Evolutionary conservation across 2,888 invertebrate species (phyloP), one percentile per base, ranked within the genome.

Genomic region (Notodonta dromedarius): DNA sequence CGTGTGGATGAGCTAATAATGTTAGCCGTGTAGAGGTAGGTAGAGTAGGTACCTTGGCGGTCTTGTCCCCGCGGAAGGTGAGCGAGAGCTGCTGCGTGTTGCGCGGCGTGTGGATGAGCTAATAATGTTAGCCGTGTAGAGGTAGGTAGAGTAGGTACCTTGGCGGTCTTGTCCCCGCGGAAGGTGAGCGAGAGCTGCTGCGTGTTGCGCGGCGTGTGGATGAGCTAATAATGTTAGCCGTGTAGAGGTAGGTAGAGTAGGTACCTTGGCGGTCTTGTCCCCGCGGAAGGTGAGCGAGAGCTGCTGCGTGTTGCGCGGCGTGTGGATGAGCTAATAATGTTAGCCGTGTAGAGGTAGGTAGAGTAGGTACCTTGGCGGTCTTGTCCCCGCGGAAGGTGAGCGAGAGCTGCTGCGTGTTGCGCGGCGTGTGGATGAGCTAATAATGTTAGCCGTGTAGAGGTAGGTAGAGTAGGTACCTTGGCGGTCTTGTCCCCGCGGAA

Each of bases 401-500:
- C 74, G 98, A 96, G 0, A 99, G 98, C 0, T 96, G 96, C 67
- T 98, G 98, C 5, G 99, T 99, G 89, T 99, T 99, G 40, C 98
- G 94, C 0, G 99, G 99, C 93, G 99, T 99, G 91, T 99, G 98
- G 46, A 99, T 96, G 77, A 96, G 95, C 80, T 24, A 24, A 24
- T 24, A 24, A 24, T 24, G 4, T 35, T 7, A 35, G 0, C 35
- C 1, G 35, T 35, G 35, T 35, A 11, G 54, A 48, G 51, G 56
- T 56, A n/a, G n/a, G n/a, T n/a, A n/a, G n/a, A n/a, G n/a, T n/a
- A n/a, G n/a, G n/a, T 63, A 78, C 98, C 94, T 99, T 99, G 4
- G 99, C 99, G 4, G 98, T 99, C 93, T 99, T 99, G 87, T 99
- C 99, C 35, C 99, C 99, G 52, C 98, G 94, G 91, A 99, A 99